These are phyloP conservation scores for Halcyon chelicuti DNA, from an alignment of 2,797 vertebrate species.

Conservation along the genomic window DNA sequence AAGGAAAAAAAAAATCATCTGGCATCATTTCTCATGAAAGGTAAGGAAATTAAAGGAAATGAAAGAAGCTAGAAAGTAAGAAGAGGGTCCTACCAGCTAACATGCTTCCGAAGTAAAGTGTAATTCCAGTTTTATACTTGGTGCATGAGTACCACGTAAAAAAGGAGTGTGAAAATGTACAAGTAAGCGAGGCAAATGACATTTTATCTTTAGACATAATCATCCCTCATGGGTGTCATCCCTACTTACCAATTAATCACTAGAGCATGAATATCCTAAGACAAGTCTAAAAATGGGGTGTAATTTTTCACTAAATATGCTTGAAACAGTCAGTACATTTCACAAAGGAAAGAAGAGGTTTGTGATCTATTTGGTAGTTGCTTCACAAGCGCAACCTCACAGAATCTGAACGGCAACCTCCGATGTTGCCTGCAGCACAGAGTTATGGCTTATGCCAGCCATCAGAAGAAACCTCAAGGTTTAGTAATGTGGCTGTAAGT, in stretches of 20 bases:
- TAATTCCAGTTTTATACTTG: conserved; percentile 3
- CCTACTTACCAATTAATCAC: conserved; percentile 42
- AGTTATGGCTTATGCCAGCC: not conserved
- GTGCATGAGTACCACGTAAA: not conserved
- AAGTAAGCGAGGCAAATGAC: conserved; percentile 43
- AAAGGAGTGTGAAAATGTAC: not conserved
- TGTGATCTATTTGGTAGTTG: not conserved
- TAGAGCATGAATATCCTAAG: conserved; percentile 27
- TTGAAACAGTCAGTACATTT: conserved; percentile 18
- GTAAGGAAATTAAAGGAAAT: conserved; percentile 65
- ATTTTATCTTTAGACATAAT: conserved; percentile 54
- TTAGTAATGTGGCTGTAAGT: not conserved
- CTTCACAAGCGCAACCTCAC: not conserved
- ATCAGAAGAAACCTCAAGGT: not conserved
- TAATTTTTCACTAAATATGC: conserved; percentile 38
- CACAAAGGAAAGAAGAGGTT: not conserved
- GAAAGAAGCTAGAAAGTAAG: conserved; percentile 16
- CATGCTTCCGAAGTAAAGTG: not conserved
- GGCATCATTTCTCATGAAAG: conserved; percentile 20
- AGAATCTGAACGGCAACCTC: not conserved
- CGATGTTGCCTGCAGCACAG: not conserved
- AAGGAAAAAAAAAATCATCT: not conserved
- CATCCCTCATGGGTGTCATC: conserved; percentile 34
- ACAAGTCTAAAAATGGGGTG: conserved; percentile 46
- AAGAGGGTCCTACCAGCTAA: not conserved